Evolutionary conservation across 2,797 vertebrate species (phyloP), one percentile per base, ranked within the genome.

Genomic region (Spondyliosoma cantharus): DNA sequence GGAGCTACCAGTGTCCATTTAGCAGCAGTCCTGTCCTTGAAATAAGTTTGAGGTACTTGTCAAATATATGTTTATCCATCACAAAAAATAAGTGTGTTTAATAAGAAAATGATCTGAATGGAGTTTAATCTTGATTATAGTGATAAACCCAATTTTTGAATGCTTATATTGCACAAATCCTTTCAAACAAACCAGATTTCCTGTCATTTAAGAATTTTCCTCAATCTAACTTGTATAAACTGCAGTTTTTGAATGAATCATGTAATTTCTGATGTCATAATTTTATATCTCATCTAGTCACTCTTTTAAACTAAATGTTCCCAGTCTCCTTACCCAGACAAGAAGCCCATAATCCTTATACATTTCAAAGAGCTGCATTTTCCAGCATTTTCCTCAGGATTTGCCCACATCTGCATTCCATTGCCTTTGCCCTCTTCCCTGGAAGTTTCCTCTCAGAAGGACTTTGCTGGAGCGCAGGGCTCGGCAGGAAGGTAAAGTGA

Each of bases 371-470:
- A 76, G 63, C 29, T 48, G 60, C 37, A 74, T 82, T 90, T 88
- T 85, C 84, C 74, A 78, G 62, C 24, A 80, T 83, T 84, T 89
- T 82, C 71, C 71, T 52, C 67, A 63, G 60, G 63, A 87, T 90
- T 86, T 86, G 25, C 62, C 82, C 85, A 93, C 92, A 93, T 93
- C 93, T 94, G 91, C 84, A 89, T 93, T 94, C 85, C 88, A 93
- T 90, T 86, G 86, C 84, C 68, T 76, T 70, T 89, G 67, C 75
- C 87, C 69, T 78, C 14, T 16, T 91, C 78, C 84, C 88, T 79
- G 71, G 77, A 91, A 92, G 80, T 90, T 91, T 91, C 84, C 85
- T 85, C 45, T 87, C 74, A 78, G 76, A 74, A 74, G 83, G 66
- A 84, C 81, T 86, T 84, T 85, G 92, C 86, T 86, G 92, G 91